Evolutionary conservation across 2,888 invertebrate species (phyloP).

Genomic region (Pachydiplax longipennis): DNA sequence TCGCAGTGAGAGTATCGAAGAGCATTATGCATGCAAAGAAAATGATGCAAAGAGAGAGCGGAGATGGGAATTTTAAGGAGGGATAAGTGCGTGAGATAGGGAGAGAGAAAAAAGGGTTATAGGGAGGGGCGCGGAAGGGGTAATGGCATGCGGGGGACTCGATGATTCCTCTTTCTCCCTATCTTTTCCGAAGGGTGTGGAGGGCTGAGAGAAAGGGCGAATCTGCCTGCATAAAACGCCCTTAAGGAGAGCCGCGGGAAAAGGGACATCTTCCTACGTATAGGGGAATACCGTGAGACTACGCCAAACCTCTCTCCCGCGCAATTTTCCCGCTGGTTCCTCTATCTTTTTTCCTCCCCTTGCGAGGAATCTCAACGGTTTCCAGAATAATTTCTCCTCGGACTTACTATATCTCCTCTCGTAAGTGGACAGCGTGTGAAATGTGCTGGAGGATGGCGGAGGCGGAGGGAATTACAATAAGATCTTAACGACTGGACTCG

Average conservation of each 20-base stretch:
- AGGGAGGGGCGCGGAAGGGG: background rate
- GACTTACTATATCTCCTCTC: background rate
- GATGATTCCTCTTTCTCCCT: background rate
- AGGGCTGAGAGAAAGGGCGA: conserved; percentile 29
- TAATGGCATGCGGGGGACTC: conserved; percentile 18
- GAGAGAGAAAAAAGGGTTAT: background rate
- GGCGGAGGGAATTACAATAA: background rate
- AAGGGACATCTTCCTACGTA: background rate
- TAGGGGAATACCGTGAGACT: conserved; percentile 15
- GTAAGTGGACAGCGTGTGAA: conserved; percentile 31
- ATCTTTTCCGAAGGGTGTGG: conserved; percentile 29
- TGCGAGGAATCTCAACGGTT: background rate
- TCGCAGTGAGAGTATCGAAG: conserved; percentile 1
- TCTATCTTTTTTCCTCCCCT: background rate
- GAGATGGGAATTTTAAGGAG: conserved; percentile 28
- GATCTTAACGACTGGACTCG: background rate
- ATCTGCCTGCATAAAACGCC: conserved; percentile 28
- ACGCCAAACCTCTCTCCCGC: background rate
- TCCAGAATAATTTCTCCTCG: conserved; percentile 5
- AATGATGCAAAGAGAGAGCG: conserved; percentile 24
- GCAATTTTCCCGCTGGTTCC: background rate
- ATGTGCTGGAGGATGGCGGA: background rate
- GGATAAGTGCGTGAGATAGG: background rate
- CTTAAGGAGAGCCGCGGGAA: background rate
- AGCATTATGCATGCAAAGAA: conserved; percentile 38